Evolutionary conservation across 2,888 invertebrate species (phyloP), one percentile per base, ranked within the genome.

Genomic region (Hydroisotoma schaefferi): DNA sequence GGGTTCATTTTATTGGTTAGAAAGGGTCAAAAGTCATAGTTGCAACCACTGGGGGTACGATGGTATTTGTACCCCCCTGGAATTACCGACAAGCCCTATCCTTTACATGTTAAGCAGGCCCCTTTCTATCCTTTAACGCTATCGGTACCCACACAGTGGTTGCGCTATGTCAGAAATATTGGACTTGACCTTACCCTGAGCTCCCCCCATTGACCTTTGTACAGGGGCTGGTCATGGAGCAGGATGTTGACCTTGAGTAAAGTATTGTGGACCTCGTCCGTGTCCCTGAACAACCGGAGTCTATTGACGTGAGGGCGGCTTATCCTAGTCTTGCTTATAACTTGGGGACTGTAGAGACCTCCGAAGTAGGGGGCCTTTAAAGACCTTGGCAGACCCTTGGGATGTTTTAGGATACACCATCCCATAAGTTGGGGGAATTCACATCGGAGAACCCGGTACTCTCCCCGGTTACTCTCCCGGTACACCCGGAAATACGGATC

Each of bases 371-470:
- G 61, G 25, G 54, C 53, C 28, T 61, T 61, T 2, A 55, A 25
- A 25, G 61, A 61, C 6, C 61, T 47, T 2, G 47, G 47, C 5
- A 61, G 55, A 40, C 54, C 47, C 22, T 38, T 40, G 15, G 61
- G 61, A 15, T 57, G 47, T 29, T 5, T 37, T 25, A 61, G 43
- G 18, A 49, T 57, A 33, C 54, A 57, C 57, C 54, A 57, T 53
- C 61, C 61, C 61, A 61, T 61, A 40, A 61, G 49, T 38, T 54
- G 57, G n/a, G 61, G 61, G 48, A 55, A 61, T 20, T 61, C 61
- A 25, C 61, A 61, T 2, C 61, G 57, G 22, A 61, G 18, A 53
- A 37, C 57, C 6, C 57, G 47, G 8, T 51, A 22, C 12, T 54
- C 55, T 15, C 55, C 57, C 1, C 60, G 49, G 22, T 60, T 60